Percentiles rank a stretch among this genome's conserved stretches.
Evolutionary conservation across 2,797 vertebrate species (phyloP).

Genomic region (Bradypodion ventrale): DNA sequence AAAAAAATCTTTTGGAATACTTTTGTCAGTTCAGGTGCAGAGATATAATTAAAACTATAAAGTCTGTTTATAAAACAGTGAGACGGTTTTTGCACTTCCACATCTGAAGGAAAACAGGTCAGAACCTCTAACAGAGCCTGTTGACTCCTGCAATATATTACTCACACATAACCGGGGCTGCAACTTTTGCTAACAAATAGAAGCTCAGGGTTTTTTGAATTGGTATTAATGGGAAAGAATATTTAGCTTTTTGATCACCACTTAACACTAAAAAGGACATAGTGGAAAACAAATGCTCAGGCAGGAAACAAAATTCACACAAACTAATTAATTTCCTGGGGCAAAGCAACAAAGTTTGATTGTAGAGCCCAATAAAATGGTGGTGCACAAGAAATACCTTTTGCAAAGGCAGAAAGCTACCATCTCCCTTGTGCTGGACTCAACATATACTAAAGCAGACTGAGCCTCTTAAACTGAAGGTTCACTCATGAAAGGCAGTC

Average conservation of each 20-base stretch:
- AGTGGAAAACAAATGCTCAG: neutral
- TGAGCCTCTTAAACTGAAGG: neutral
- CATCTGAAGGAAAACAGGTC: slow-evolving; percentile 39
- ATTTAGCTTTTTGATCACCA: neutral
- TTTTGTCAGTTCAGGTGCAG: slow-evolving; percentile 32
- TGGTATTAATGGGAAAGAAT: slow-evolving; percentile 39
- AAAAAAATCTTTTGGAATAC: slow-evolving; percentile 27
- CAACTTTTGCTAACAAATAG: slow-evolving; percentile 16
- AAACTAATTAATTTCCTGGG: too few species aligned
- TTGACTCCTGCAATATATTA: slow-evolving; percentile 56
- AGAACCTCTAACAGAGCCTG: slow-evolving; percentile 36
- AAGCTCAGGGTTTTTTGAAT: slow-evolving; percentile 46
- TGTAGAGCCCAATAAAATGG: neutral
- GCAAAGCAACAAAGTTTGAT: too few species aligned
- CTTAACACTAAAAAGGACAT: neutral
- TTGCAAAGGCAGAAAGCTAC: neutral
- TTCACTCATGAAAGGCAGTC: neutral
- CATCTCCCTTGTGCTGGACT: neutral
- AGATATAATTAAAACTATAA: slow-evolving; percentile 31
- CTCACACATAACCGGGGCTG: slow-evolving; percentile 37
- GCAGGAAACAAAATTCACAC: neutral
- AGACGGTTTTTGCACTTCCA: slow-evolving; percentile 54
- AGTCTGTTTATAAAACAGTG: slow-evolving; percentile 45
- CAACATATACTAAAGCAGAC: neutral
- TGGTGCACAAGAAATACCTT: neutral